phyloP scores from a whole-genome alignment of 2,888 invertebrate genomes.

The Drosophila seclusa region DNA sequence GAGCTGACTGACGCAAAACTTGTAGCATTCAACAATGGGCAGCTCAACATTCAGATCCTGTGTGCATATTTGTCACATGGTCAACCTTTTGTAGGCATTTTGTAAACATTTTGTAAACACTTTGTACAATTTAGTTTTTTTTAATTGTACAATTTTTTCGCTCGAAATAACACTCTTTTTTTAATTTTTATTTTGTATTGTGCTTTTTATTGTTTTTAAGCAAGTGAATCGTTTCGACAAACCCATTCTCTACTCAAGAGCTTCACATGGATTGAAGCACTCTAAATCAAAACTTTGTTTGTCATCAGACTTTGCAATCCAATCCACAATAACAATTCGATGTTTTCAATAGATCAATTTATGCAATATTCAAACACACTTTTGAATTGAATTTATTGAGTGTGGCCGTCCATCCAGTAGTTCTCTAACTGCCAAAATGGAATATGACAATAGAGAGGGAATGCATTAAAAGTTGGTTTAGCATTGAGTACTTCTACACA shows the following conservation, averaged over 20 bases:
- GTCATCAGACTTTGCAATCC: background rate
- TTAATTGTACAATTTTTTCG: too few relatives aligned
- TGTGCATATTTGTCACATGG: constrained; percentile 20
- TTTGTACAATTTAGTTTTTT: background rate
- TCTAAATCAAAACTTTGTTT: constrained; percentile 1
- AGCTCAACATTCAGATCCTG: background rate
- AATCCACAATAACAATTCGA: background rate
- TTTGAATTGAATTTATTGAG: background rate
- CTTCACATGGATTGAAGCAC: background rate
- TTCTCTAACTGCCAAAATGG: constrained; percentile 20
- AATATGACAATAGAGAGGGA: constrained; percentile 21
- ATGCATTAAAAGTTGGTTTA: constrained; percentile 19
- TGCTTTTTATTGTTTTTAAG: background rate
- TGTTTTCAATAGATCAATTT: constrained; percentile 13
- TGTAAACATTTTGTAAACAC: background rate
- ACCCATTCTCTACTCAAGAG: background rate
- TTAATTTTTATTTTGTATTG: background rate
- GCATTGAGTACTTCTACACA: constrained; percentile 22
- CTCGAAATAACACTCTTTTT: background rate
- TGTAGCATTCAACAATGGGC: background rate
- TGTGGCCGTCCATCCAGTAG: background rate
- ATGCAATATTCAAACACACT: constrained; percentile 9
- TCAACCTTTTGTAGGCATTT: background rate
- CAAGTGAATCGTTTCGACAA: background rate
- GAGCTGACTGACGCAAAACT: background rate